Evolutionary conservation across 2,113 vertebrate species (phyloP), one percentile per base, ranked within the genome.

Genomic region (Pheucticus melanocephalus): DNA sequence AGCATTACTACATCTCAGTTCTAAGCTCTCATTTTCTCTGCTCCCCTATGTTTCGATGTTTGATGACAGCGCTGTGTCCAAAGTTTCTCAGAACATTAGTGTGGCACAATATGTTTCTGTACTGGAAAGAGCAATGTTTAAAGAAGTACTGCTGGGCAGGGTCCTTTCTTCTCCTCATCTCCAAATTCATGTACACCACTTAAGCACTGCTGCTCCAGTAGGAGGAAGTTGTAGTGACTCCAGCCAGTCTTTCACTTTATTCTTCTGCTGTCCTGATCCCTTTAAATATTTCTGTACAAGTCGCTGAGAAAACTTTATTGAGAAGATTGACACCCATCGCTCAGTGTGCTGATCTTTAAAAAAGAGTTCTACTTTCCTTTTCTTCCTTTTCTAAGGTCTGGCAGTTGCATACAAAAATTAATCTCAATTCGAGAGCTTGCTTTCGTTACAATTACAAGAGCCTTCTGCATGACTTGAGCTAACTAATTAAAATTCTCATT

Each of bases 401-500:
- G 54, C 24, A 40, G 53, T 82, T 91, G 28, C 60, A 28, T 50
- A 61, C 31, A 87, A 76, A 89, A 87, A 87, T 89, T 53, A 79
- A 77, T 61, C 89, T 96, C 35, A 69, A 6, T 94, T 92, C 40
- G 27, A 37, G 35, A 82, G 15, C 42, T 69, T 89, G 57, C 53
- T 50, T 94, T 86, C 4, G 23, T 91, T 91, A 65, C 65, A 79
- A 80, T 82, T 90, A 87, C 50, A 79, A 76, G 50, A 87, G 50
- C n/a, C 54, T 92, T 93, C 86, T 93, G 86, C 83, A 53, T 95
- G 89, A 91, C 48, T 92, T 95, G 77, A 92, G 57, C 69, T 82
- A 88, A 20, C 91, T 96, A 94, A 95, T 95, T 95, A 95, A 95
- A 95, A 72, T 79, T 84, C 84, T 94, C 37, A 87, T 95, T 97